phyloP scores from a whole-genome alignment of 2,113 vertebrate species.

The Campylomormyrus tamandua region DNA sequence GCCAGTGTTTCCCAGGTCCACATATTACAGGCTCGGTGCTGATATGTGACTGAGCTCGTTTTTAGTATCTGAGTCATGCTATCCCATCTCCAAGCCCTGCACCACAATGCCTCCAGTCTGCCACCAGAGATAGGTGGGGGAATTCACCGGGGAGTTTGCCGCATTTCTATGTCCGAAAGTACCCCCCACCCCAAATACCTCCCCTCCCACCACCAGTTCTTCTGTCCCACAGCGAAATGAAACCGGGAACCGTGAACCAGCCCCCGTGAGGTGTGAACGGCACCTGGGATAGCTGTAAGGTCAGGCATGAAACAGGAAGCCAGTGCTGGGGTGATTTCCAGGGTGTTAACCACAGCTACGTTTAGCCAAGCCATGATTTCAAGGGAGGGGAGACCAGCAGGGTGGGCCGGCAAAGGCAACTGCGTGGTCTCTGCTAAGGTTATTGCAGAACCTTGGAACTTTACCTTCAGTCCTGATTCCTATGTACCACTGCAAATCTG shows the following conservation, averaged over 20 bases:
- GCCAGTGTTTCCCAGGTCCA: neutral
- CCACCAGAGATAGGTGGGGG: constrained; percentile 10
- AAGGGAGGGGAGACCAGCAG: neutral
- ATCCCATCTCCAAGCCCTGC: neutral
- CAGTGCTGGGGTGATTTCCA: neutral
- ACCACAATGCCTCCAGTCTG: neutral
- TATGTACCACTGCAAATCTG: neutral
- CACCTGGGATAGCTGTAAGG: constrained; percentile 7
- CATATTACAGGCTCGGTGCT: neutral
- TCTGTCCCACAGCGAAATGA: neutral
- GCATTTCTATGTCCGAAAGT: neutral
- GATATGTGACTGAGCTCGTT: neutral
- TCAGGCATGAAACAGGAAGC: constrained; percentile 13
- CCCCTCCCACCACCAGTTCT: neutral
- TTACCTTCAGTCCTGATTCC: neutral
- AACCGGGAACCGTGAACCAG: neutral
- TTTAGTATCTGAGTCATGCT: neutral
- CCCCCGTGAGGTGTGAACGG: neutral
- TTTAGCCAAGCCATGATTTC: neutral
- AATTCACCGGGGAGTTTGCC: constrained; percentile 1
- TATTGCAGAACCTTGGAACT: neutral
- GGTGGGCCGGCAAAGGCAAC: neutral
- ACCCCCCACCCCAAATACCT: neutral
- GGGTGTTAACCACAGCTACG: neutral
- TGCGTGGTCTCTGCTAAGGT: neutral